Evolutionary conservation across 2,113 vertebrate species (phyloP), one percentile per base, ranked within the genome.

Genomic region (Monopterus albus): DNA sequence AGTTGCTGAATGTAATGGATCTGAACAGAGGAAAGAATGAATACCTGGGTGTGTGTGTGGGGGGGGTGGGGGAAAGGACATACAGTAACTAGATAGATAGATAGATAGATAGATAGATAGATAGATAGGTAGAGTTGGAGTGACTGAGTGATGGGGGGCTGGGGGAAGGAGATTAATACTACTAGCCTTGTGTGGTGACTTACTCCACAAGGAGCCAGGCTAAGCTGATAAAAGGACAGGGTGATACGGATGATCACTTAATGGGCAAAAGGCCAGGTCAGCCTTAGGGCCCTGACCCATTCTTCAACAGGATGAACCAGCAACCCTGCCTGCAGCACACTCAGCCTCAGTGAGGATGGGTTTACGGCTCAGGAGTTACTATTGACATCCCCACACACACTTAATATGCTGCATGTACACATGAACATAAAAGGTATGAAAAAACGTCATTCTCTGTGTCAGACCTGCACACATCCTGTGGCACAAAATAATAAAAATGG

Each of bases 1-100:
- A 88, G 88, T 83, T 89, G 90, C 84, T 90, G 88, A 89, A 89
- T 90, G 83, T 88, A 85, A 89, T 82, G 55, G 76, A 91, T 84
- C 78, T 66, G 70, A 86, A 82, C 64, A 78, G 61, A 78, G 73
- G 64, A 55, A 75, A 71, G 59, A 67, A 66, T 46, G 50, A n/a
- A n/a, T n/a, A n/a, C n/a, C n/a, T n/a, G n/a, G 74, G 81, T 64
- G 63, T 64, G 74, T 71, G 40, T 18, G 20, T 29, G 20, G 50
- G 33, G 45, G 47, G 23, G 66, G 45, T 17, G 13, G 21, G 21
- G 15, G 3, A 18, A n/a, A 57, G 61, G 72, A 71, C 58, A 10
- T 53, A 62, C 2, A 1, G 4, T 14, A 28, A 20, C 33, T 35
- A 43, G 36, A n/a, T n/a, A n/a, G n/a, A n/a, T n/a, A n/a, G n/a